These are phyloP conservation scores for Malurus splendens DNA, from an alignment of 2,797 vertebrate species.

Conservation along the genomic window DNA sequence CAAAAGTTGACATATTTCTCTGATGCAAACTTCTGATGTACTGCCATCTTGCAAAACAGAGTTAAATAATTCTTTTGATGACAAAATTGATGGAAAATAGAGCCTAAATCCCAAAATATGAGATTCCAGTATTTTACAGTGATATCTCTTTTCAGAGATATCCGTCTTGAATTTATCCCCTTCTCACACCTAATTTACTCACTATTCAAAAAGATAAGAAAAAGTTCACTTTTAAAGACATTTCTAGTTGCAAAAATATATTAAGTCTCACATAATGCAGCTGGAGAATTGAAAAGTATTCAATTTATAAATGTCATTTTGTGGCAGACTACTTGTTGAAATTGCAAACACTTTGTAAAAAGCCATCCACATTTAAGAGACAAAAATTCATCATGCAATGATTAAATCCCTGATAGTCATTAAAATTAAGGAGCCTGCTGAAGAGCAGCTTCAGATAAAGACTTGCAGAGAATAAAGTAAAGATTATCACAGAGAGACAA, in stretches of 20 bases:
- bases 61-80: neutral
- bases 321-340: neutral
- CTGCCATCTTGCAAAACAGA: neutral
- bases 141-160: neutral
- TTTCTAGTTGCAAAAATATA: neutral
- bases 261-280: neutral
- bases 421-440: constrained; percentile 6
- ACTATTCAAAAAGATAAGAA: neutral
- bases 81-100: neutral
- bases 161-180: neutral
- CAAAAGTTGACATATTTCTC: neutral
- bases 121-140: neutral
- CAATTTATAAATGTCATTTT: neutral
- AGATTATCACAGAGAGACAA: neutral
- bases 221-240: neutral
- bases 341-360: neutral
- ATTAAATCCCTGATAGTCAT: constrained; percentile 21
- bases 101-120: neutral
- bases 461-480: neutral
- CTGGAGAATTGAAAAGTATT: neutral
- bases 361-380: neutral
- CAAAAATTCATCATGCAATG: neutral
- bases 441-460: constrained; percentile 4
- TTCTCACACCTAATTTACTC: neutral
- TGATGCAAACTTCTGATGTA: neutral